Percentiles rank a stretch among this genome's conserved stretches.
Evolutionary conservation across 2,888 invertebrate genomes (phyloP).

Genomic region (Hedychridium roseum): DNA sequence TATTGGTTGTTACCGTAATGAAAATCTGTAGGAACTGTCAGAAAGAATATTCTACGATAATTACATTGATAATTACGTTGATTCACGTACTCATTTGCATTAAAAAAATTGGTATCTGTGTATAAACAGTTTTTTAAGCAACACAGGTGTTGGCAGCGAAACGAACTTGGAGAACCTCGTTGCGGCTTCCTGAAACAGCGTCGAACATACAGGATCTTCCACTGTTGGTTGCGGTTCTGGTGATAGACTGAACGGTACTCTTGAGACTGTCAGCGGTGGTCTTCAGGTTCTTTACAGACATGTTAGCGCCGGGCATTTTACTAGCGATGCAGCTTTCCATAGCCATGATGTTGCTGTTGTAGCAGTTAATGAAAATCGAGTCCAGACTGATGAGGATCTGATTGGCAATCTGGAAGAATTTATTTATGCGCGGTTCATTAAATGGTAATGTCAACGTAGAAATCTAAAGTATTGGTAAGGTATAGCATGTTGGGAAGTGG

Average conservation of each 20-base stretch:
- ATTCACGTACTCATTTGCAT: no score
- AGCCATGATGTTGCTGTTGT: constrained; percentile 1
- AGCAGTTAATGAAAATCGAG: constrained; percentile 16
- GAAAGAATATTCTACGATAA: no score
- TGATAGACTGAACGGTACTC: not conserved
- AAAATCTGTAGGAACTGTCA: no score
- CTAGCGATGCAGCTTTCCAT: constrained; percentile 20
- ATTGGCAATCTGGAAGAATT: constrained; percentile 40
- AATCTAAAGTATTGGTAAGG: not conserved
- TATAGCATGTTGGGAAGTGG: no score
- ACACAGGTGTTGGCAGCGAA: constrained; percentile 9
- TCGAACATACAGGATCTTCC: not conserved
- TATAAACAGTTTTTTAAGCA: no score
- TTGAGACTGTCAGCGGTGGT: not conserved
- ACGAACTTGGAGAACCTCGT: not conserved
- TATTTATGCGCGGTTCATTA: not conserved
- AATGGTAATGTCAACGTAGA: not conserved
- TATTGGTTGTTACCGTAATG: no score
- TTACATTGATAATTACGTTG: no score
- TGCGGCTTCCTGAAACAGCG: not conserved
- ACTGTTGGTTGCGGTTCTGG: not conserved
- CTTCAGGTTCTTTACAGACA: not conserved
- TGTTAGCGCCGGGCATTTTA: constrained; percentile 1
- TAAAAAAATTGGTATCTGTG: no score
- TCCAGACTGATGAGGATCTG: constrained; percentile 25